Percentiles rank a stretch among this genome's conserved stretches.
Evolutionary conservation across 2,113 vertebrate genomes (phyloP).

Genomic region (Nipponia nippon): DNA sequence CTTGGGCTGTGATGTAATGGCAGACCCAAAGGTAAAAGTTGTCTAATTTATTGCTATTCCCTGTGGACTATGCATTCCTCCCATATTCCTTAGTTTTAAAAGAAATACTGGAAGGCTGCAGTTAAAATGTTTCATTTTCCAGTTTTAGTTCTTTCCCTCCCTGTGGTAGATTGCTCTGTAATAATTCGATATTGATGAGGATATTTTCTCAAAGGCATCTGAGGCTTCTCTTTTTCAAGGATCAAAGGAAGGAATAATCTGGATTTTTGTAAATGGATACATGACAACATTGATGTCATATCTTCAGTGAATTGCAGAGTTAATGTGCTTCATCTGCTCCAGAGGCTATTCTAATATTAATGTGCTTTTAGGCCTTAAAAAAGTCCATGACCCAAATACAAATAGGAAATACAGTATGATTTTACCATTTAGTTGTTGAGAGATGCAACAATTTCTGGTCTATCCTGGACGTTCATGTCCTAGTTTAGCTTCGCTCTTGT

Average conservation of each 20-base stretch:
- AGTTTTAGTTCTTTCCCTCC: not conserved
- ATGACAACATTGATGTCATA: not conserved
- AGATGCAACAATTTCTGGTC: not conserved
- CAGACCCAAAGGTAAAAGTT: not conserved
- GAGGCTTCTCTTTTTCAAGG: not conserved
- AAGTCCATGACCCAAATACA: conserved; percentile 18
- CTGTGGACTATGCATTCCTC: not conserved
- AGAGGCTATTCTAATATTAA: conserved; percentile 21
- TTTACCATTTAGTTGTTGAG: not conserved
- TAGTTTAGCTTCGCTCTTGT: not conserved
- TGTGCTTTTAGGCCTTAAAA: conserved; percentile 5
- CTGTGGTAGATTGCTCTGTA: not conserved
- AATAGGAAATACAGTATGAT: not conserved
- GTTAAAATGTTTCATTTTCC: not conserved
- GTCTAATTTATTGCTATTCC: not conserved
- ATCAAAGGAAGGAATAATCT: conserved; percentile 38
- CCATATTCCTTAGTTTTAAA: not conserved
- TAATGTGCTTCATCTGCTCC: conserved; percentile 21
- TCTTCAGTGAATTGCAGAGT: not conserved
- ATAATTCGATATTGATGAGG: not conserved
- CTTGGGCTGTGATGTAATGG: not conserved
- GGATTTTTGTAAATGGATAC: conserved; percentile 25
- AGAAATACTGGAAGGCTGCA: not conserved
- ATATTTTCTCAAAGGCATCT: not conserved
- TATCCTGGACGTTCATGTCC: not conserved